Conservation (phyloP, 2,113 vertebrate species). For the Ageneiosus marmoratus region DNA sequence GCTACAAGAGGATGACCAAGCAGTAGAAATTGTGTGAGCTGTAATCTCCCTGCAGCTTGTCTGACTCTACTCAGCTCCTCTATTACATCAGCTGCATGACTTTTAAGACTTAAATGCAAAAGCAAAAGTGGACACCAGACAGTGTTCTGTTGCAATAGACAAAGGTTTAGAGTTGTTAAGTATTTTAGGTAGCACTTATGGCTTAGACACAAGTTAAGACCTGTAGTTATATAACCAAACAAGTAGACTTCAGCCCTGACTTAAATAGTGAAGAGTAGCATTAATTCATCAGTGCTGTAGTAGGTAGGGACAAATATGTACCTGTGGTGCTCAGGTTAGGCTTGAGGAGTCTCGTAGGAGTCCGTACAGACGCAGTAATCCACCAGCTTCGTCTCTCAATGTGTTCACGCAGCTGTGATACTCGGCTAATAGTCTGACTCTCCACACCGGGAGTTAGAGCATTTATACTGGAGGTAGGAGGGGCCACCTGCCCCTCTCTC, state of each 20-base stretch:
- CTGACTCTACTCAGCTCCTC: constrained; percentile 34
- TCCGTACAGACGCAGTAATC: constrained; percentile 66
- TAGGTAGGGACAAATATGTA: constrained; percentile 60
- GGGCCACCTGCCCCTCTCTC: constrained; percentile 66
- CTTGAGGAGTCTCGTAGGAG: constrained; percentile 56
- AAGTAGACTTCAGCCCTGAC: constrained; percentile 66
- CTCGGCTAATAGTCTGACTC: constrained; percentile 77
- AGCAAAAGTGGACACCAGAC: neutral
- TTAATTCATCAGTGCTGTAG: neutral
- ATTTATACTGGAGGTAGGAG: constrained; percentile 80
- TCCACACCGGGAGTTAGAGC: constrained; percentile 64
- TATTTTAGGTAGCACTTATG: neutral
- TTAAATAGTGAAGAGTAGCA: constrained; percentile 65
- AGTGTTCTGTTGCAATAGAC: neutral
- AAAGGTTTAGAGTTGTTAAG: neutral
- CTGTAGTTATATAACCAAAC: constrained; percentile 63
- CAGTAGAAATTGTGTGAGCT: constrained; percentile 52
- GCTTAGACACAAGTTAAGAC: constrained; percentile 42
- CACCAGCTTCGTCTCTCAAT: constrained; percentile 62
- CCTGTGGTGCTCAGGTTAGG: constrained; percentile 71
- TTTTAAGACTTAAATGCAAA: neutral
- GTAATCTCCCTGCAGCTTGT: constrained; percentile 43
- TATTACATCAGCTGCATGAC: constrained; percentile 16
- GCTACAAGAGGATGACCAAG: constrained; percentile 47
- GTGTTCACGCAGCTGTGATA: constrained; percentile 73